Base-by-base conservation (phyloP, 2,797 vertebrate species). In the Hozukius guyotensis region DNA sequence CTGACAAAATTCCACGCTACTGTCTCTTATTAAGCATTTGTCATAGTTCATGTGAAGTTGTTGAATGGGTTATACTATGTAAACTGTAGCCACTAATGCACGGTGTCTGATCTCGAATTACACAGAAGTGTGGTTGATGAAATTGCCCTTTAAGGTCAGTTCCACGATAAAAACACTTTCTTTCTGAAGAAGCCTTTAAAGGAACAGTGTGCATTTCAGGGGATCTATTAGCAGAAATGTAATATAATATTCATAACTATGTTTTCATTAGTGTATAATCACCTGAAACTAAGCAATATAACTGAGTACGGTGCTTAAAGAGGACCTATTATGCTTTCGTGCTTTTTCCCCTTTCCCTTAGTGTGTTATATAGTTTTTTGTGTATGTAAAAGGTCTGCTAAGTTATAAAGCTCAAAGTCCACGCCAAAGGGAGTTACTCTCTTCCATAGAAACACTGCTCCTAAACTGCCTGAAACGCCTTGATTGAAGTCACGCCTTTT, bases 1-100 rank as follows among this genome's bases (percentile, higher is more conserved):
- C 46, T 56, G 10, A 69, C 10, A n/a, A 85, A 88, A 77, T 87
- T 92, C 84, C 77, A 81, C 0, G 1, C 73, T 49, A 82, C 2
- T 27, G 62, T 61, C 36, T 16, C 46, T 59, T 25, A n/a, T 69
- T 32, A 24, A n/a, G 29, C 53, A 66, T 38, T 25, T n/a, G 18
- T 16, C 8, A 10, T 6, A 1, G 62, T 84, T 90, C 84, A 22
- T 13, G 1, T 42, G 82, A 88, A 83, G 75, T 62, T 10, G 18
- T 1, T 6, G 10, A 55, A 18, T 12, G 2, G 5, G 8, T 25
- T 64, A 2, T 42, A 7, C 24, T 64, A 2, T 38, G 56, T 72
- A 64, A 80, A 72, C 20, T 56, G 24, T 2, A 24, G 14, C 31
- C 2, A 13, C 22, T 75, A 52, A 42, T 42, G 5, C 31, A 42